These are phyloP conservation scores for Eulemur rubriventer DNA, from an alignment of 2,797 vertebrate genomes.

Conservation along the genomic window DNA sequence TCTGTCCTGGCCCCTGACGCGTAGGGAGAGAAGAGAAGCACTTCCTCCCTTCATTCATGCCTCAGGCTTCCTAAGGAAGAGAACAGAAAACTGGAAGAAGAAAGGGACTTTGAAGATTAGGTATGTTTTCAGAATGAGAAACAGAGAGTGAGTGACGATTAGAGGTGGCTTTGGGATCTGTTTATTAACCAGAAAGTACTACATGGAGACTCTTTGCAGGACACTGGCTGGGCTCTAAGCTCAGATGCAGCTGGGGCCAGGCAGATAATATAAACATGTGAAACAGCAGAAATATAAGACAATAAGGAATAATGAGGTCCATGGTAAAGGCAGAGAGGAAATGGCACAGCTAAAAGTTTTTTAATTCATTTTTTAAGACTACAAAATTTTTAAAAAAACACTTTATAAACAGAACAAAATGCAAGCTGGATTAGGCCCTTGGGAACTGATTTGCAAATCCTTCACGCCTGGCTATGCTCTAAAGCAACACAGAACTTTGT, in stretches of 20 bases:
- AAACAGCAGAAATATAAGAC: background rate
- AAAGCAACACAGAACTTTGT: background rate
- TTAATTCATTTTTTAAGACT: background rate
- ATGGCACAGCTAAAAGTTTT: background rate
- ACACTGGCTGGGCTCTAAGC: background rate
- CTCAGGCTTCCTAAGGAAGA: background rate
- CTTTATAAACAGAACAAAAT: background rate
- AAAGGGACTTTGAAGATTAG: background rate
- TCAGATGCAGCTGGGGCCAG: background rate
- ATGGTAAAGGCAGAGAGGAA: background rate
- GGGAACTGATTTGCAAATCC: background rate
- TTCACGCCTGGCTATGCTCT: background rate
- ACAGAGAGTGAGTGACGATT: background rate
- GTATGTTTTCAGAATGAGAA: background rate
- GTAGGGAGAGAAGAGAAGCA: background rate
- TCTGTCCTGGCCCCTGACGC: background rate
- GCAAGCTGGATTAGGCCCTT: background rate
- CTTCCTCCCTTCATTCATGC: background rate
- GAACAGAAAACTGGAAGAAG: background rate
- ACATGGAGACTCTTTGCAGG: background rate
- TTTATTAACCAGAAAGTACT: background rate
- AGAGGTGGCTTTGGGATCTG: background rate
- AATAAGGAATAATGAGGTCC: background rate
- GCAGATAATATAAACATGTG: background rate
- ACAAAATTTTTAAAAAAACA: background rate